These are phyloP conservation scores for Ophioninae sp. DNA, from an alignment of 2,888 invertebrate genomes.

Conservation along the genomic window DNA sequence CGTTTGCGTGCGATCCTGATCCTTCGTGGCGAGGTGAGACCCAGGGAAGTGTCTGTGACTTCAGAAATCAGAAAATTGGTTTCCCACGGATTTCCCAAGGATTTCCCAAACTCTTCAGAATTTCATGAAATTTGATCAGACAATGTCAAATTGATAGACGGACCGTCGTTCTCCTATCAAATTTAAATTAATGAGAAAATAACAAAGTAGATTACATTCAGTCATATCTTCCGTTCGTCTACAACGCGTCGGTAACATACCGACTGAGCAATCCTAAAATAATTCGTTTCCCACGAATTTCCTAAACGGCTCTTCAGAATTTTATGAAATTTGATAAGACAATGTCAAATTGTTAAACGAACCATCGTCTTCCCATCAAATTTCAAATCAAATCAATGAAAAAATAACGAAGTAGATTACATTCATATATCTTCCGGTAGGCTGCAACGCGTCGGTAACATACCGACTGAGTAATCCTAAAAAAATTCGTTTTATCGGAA, in stretches of 20 bases:
- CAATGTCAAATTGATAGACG: neutral
- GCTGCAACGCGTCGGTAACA: neutral
- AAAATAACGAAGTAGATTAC: neutral
- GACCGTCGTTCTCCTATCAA: too few relatives aligned
- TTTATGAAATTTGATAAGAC: neutral
- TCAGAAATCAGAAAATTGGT: neutral
- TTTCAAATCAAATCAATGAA: too few relatives aligned
- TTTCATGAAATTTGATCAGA: neutral
- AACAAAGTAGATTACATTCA: neutral
- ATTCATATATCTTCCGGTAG: neutral
- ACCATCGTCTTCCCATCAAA: too few relatives aligned
- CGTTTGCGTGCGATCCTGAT: slow-evolving; percentile 95
- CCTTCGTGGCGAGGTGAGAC: slow-evolving; percentile 88
- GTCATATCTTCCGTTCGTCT: neutral
- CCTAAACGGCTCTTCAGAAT: too few relatives aligned
- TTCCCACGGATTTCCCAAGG: too few relatives aligned
- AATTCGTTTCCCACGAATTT: too few relatives aligned
- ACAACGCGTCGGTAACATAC: neutral
- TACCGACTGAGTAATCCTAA: neutral
- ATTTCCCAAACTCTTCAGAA: too few relatives aligned
- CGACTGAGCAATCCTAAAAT: neutral
- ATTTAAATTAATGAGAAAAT: too few relatives aligned
- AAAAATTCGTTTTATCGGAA: neutral
- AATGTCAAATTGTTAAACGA: neutral
- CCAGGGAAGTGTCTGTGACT: neutral